Evolutionary conservation across 1,140 invertebrate species (phyloP).

Genomic region (Nautilus pompilius): DNA sequence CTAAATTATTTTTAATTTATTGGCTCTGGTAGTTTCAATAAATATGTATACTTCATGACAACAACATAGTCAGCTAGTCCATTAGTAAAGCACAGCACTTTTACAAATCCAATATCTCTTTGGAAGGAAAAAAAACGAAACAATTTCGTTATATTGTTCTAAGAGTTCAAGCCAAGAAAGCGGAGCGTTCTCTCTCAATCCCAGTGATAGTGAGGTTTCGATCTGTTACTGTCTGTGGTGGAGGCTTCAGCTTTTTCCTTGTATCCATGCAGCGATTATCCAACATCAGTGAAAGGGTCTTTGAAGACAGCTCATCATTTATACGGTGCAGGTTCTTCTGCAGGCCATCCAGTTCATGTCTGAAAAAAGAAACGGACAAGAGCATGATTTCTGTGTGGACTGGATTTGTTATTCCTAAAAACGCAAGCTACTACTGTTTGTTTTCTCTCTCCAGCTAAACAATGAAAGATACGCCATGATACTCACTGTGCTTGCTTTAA

Average conservation of each 20-base stretch:
- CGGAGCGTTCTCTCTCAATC: conserved; percentile 43
- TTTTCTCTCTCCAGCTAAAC: neutral
- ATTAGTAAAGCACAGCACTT: no score
- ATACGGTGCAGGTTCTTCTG: conserved; percentile 54
- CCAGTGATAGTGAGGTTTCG: conserved; percentile 51
- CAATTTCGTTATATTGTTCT: no score
- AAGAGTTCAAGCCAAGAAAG: conserved; percentile 45
- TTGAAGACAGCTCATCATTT: conserved; percentile 53
- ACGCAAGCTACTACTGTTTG: no score
- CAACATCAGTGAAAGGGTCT: conserved; percentile 54
- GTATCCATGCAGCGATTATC: conserved; percentile 52
- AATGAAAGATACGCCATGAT: neutral
- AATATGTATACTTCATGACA: no score
- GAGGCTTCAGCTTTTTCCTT: conserved; percentile 45
- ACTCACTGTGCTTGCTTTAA: conserved; percentile 54
- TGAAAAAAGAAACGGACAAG: conserved; percentile 22
- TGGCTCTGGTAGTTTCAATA: no score
- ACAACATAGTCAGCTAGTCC: no score
- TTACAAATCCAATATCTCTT: no score
- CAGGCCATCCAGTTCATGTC: conserved; percentile 54
- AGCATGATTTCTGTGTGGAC: neutral
- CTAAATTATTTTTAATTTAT: no score
- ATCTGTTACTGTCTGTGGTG: conserved; percentile 41
- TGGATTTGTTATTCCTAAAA: no score
- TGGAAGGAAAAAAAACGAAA: no score